phyloP scores from a whole-genome alignment of 2,797 vertebrate genomes.

The Fistularia commersonii region DNA sequence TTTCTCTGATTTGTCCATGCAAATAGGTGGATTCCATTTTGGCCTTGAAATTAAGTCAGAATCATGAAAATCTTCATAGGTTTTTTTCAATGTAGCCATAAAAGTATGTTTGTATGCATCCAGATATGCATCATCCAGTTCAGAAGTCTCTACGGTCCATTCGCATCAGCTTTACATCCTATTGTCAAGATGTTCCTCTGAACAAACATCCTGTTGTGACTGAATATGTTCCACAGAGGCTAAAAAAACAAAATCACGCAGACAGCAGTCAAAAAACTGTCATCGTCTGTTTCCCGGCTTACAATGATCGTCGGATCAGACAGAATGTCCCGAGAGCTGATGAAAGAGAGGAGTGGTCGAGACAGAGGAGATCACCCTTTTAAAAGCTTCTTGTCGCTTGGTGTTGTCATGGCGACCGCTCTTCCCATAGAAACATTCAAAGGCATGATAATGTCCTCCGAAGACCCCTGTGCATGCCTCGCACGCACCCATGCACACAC shows the following conservation, averaged over 20 bases:
- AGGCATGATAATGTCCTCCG: conserved; percentile 17
- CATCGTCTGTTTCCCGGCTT: conserved; percentile 3
- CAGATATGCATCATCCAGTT: neutral
- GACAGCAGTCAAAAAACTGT: too few species aligned
- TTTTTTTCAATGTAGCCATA: neutral
- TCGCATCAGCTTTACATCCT: neutral
- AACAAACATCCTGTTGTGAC: neutral
- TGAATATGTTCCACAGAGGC: conserved; percentile 6
- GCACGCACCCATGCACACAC: neutral
- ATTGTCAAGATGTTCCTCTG: conserved; percentile 3
- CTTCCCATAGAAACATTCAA: conserved; percentile 17
- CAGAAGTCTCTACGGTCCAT: conserved; percentile 5
- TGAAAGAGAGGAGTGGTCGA: conserved; percentile 30
- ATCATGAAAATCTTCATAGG: conserved; percentile 1
- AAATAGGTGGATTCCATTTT: neutral
- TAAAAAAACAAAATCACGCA: conserved; percentile 7
- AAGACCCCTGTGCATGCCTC: conserved; percentile 1
- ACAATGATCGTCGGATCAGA: neutral
- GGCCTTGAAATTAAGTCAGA: neutral
- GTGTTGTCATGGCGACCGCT: conserved; percentile 53
- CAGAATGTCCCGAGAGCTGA: conserved; percentile 25
- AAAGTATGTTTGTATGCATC: conserved; percentile 4
- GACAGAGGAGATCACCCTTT: conserved; percentile 27
- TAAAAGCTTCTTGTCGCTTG: conserved; percentile 43
- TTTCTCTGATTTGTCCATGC: neutral